A percentile compares a stretch with the other conserved stretches of the same genome.
phyloP scores from a whole-genome alignment of 1,140 invertebrate genomes.

The Solen grandis region DNA sequence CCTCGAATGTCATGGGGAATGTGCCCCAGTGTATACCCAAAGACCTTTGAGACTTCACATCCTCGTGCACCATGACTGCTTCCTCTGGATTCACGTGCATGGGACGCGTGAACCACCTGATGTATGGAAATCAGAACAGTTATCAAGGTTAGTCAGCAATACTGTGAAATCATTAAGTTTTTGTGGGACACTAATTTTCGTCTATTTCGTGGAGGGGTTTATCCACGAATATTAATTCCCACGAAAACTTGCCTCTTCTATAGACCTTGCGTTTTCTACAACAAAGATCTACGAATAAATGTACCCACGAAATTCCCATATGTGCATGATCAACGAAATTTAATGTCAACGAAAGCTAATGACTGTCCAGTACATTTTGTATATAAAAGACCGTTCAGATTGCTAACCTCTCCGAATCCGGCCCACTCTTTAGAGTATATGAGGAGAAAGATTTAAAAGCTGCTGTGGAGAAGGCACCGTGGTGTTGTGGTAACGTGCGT shows the following conservation, averaged over 20 bases:
- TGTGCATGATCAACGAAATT: no score
- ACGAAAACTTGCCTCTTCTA: not conserved
- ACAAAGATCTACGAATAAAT: not conserved
- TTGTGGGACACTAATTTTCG: not conserved
- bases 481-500: no score
- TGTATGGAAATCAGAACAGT: not conserved
- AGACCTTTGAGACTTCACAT: slow-evolving; percentile 73
- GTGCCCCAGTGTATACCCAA: slow-evolving; percentile 80
- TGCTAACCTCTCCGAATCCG: no score
- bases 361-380: no score
- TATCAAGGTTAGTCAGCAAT: no score
- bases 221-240: not conserved
- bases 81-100: slow-evolving; percentile 83
- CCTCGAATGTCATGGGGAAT: slow-evolving; percentile 73
- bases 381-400: no score
- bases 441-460: no score
- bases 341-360: no score
- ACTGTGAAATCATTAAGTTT: not conserved
- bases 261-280: not conserved
- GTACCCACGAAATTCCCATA: no score
- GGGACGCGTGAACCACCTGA: slow-evolving; percentile 80
- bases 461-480: no score
- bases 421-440: no score
- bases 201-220: not conserved
- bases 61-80: slow-evolving; percentile 82